Evolutionary conservation across 2,797 vertebrate species (phyloP).

Genomic region (Macropodus opercularis): DNA sequence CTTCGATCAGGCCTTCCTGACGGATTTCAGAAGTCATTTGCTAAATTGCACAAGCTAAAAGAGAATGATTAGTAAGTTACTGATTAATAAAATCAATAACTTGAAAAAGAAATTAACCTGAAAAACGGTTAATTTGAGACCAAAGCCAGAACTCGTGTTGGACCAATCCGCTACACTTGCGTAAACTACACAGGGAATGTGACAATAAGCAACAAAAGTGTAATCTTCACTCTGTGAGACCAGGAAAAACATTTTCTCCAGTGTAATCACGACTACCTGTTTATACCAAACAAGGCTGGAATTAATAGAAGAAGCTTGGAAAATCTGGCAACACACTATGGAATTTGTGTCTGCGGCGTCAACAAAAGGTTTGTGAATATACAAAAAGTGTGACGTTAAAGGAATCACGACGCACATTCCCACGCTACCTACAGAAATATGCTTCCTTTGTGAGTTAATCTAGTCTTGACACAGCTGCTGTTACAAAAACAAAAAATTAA

Average conservation of each 20-base stretch:
- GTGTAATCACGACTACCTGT: slow-evolving; percentile 32
- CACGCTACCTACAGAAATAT: neutral
- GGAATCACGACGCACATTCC: neutral
- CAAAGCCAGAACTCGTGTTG: neutral
- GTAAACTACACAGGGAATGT: slow-evolving; percentile 12
- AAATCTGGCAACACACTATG: neutral
- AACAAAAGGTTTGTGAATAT: neutral
- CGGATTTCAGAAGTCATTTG: neutral
- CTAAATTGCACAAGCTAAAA: neutral
- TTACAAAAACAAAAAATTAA: neutral
- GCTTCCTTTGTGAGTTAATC: neutral
- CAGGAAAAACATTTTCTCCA: slow-evolving; percentile 18
- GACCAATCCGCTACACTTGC: neutral
- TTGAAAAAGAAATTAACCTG: neutral
- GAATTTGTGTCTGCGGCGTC: neutral
- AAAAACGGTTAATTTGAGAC: neutral
- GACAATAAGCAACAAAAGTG: slow-evolving; percentile 5
- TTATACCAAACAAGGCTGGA: neutral
- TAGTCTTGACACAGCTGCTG: neutral
- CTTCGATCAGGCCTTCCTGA: slow-evolving; percentile 2
- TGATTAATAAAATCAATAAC: neutral
- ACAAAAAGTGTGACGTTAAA: neutral
- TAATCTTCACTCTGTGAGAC: neutral
- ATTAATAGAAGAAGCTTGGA: neutral
- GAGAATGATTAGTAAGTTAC: neutral